Conservation (phyloP, 2,888 invertebrate species). For the Nemoura dubitans region DNA sequence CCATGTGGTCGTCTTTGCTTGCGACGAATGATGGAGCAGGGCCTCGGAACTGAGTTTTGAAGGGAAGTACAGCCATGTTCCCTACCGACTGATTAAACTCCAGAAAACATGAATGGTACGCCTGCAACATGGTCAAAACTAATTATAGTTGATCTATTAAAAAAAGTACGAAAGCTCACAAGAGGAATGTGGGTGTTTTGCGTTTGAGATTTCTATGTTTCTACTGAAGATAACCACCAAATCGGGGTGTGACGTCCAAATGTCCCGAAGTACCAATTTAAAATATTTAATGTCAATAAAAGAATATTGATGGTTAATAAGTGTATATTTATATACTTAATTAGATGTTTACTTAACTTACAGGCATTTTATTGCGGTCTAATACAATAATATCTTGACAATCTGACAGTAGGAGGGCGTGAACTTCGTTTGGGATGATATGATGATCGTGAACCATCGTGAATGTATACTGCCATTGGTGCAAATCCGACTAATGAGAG, state of each 20-base stretch:
- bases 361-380: neutral
- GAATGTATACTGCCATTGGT: neutral
- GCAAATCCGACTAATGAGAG: neutral
- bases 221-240: neutral
- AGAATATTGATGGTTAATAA: neutral
- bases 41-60: constrained; percentile 90
- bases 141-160: too few relatives aligned
- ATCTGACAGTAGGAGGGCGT: neutral
- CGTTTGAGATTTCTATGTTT: too few relatives aligned
- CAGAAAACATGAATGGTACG: constrained; percentile 93
- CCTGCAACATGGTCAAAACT: too few relatives aligned
- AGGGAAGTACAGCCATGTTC: constrained; percentile 91
- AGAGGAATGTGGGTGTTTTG: too few relatives aligned
- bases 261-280: neutral
- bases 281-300: neutral
- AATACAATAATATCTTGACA: neutral
- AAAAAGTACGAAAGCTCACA: neutral
- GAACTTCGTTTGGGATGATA: neutral
- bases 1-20: constrained; percentile 72
- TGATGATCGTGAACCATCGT: too few relatives aligned
- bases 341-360: neutral
- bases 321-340: neutral
- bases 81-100: constrained; percentile 80
- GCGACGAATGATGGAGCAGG: constrained; percentile 77
- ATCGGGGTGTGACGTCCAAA: neutral